phyloP scores from a whole-genome alignment of 2,797 vertebrate genomes.

The Scyliorhinus canicula region DNA sequence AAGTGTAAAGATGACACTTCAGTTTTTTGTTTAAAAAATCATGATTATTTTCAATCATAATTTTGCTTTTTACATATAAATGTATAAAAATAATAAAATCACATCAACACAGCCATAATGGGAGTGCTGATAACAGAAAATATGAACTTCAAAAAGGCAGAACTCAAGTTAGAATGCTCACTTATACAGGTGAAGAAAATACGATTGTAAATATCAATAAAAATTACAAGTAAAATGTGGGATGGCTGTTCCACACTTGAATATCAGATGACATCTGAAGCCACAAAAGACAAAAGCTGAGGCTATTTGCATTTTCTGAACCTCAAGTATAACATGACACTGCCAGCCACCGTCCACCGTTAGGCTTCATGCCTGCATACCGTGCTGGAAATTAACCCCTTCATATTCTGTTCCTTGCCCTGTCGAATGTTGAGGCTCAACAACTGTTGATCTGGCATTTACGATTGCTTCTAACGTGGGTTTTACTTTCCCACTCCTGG shows the following conservation, averaged over 20 bases:
- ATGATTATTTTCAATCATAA: conserved; percentile 28
- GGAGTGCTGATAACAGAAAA: conserved; percentile 24
- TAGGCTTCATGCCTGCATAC: not conserved
- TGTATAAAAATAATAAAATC: conserved; percentile 39
- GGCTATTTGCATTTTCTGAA: not conserved
- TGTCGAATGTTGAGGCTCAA: not conserved
- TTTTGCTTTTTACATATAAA: conserved; percentile 36
- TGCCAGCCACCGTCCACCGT: not conserved
- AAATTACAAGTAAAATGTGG: not conserved
- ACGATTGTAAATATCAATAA: conserved; percentile 7
- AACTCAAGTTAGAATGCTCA: conserved; percentile 27
- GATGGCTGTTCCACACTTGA: not conserved
- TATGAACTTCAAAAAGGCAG: conserved; percentile 23
- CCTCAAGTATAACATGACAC: not conserved
- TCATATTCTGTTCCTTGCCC: not conserved
- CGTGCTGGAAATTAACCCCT: not conserved
- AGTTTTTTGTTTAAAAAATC: conserved; percentile 31
- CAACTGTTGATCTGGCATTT: not conserved
- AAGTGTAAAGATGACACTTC: conserved; percentile 4
- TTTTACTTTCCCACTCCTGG: not conserved
- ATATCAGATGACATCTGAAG: not conserved
- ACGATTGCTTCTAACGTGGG: not conserved
- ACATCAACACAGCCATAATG: conserved; percentile 31
- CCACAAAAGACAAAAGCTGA: not conserved
- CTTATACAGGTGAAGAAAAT: conserved; percentile 24